phyloP scores from a whole-genome alignment of 2,113 vertebrate species.

The Tichodroma muraria region DNA sequence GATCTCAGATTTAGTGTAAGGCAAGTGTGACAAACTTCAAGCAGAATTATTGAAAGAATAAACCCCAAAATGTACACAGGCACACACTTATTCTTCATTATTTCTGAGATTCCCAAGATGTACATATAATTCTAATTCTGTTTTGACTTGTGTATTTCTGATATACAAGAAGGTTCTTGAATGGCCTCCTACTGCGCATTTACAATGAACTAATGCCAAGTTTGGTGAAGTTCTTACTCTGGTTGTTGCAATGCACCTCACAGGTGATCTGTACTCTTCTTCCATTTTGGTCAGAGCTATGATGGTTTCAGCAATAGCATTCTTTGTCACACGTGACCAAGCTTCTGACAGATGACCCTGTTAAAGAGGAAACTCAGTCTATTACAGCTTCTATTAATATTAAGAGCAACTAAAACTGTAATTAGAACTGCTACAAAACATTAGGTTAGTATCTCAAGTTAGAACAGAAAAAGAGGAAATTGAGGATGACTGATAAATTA shows the following conservation, averaged over 20 bases:
- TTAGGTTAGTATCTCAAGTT: neutral
- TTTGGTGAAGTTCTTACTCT: slow-evolving; percentile 72
- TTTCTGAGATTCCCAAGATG: neutral
- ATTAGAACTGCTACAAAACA: neutral
- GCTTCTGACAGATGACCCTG: slow-evolving; percentile 96
- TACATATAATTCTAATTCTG: neutral
- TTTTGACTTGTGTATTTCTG: neutral
- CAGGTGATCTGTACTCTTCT: slow-evolving; percentile 93
- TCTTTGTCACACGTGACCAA: slow-evolving; percentile 98
- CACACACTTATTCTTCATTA: neutral
- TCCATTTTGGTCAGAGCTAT: slow-evolving; percentile 99
- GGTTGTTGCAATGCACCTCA: slow-evolving; percentile 95
- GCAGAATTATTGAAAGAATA: neutral
- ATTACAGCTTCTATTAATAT: neutral
- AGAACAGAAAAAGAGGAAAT: neutral
- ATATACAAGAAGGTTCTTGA: neutral
- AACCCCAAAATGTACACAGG: neutral
- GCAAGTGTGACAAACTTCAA: neutral
- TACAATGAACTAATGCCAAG: neutral
- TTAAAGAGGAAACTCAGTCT: neutral
- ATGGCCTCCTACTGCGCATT: neutral
- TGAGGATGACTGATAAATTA: neutral
- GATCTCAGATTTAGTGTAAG: neutral
- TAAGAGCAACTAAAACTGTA: neutral
- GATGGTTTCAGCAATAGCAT: slow-evolving; percentile 97